A percentile compares a stretch with the other conserved stretches of the same genome.
Evolutionary conservation across 2,113 vertebrate species (phyloP).

Genomic region (Ammospiza caudacuta): DNA sequence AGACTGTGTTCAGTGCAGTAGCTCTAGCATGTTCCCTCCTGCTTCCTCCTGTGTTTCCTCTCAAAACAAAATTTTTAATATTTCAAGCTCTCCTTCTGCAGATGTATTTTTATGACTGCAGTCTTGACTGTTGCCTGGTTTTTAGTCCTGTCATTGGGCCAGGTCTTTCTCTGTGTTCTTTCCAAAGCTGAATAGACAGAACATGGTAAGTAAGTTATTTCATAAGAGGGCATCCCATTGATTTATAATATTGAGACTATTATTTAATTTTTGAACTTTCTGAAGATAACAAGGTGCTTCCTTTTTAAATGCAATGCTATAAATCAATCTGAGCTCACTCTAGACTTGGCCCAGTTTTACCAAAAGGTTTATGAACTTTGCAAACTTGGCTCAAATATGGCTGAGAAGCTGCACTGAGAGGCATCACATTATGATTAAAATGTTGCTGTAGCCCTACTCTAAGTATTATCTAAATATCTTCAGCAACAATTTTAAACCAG

Average conservation of each 20-base stretch:
- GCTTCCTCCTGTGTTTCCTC: background rate
- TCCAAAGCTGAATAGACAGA: background rate
- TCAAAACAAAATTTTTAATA: background rate
- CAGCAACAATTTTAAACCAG: background rate
- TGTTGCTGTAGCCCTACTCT: background rate
- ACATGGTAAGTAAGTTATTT: background rate
- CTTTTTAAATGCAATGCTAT: background rate
- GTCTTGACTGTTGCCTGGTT: background rate
- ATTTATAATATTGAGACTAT: background rate
- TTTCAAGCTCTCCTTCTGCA: background rate
- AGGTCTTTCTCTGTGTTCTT: background rate
- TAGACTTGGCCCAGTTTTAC: background rate
- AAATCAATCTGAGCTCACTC: background rate
- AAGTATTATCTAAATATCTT: background rate
- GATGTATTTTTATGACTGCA: background rate
- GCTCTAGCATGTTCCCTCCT: background rate
- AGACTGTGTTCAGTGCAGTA: background rate
- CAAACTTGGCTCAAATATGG: background rate
- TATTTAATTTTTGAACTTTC: background rate
- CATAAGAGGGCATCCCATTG: background rate
- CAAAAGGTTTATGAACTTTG: conserved; percentile 12
- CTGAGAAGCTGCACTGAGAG: background rate
- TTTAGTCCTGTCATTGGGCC: background rate
- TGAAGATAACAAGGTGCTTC: background rate
- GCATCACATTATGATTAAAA: background rate